phyloP scores from a whole-genome alignment of 2,113 vertebrate species.

The Carlito syrichta region DNA sequence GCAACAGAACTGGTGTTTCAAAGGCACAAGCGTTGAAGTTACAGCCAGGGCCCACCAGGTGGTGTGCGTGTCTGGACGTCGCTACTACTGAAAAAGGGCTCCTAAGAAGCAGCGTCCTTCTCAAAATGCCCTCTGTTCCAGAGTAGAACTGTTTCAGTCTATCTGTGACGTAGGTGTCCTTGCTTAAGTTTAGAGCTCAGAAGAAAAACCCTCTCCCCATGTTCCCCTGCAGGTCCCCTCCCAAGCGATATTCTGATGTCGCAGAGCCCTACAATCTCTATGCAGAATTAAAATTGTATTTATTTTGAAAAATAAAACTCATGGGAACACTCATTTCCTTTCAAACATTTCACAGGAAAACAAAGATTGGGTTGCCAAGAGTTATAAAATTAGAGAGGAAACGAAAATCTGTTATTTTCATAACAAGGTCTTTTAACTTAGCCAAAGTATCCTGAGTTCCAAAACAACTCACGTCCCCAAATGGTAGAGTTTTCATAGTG shows the following conservation, averaged over 20 bases:
- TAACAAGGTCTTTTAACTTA: constrained; percentile 35
- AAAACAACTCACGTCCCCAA: constrained; percentile 39
- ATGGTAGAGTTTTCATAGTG: constrained; percentile 16
- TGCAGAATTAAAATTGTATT: neutral
- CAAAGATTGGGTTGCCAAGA: constrained; percentile 53
- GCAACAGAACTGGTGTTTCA: neutral
- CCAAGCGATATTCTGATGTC: no score
- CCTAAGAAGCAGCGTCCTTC: neutral
- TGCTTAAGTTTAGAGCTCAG: neutral
- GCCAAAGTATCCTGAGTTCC: constrained; percentile 48
- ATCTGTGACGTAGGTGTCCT: neutral
- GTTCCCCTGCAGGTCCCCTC: rapidly evolving
- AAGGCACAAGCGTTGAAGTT: neutral
- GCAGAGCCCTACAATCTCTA: neutral
- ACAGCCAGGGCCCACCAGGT: neutral
- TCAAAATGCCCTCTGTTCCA: neutral
- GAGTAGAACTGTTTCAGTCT: neutral
- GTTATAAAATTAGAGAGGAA: constrained; percentile 59
- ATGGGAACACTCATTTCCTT: neutral
- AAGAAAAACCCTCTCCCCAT: neutral
- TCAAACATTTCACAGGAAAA: constrained; percentile 47
- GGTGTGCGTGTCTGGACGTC: neutral
- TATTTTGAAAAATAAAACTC: constrained; percentile 41
- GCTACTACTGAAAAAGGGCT: rapidly evolving
- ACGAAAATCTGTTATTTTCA: constrained; percentile 70